phyloP scores from a whole-genome alignment of 1,140 invertebrate genomes.

The Euwallacea fornicatus region DNA sequence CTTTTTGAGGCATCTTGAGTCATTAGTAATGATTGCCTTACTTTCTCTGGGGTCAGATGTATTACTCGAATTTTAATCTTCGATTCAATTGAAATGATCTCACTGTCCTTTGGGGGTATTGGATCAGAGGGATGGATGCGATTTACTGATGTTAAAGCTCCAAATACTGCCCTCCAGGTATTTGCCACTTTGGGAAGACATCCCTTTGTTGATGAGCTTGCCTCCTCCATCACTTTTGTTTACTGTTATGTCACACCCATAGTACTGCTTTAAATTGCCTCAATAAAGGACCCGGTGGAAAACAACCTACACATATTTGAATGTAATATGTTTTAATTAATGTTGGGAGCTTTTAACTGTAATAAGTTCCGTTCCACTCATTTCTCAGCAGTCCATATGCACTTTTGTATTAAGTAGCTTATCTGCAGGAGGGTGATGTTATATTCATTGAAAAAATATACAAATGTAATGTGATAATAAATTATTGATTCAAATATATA shows the following conservation, averaged over 20 bases:
- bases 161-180: slow-evolving; percentile 41
- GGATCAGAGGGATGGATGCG: slow-evolving; percentile 46
- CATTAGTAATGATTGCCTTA: slow-evolving; percentile 32
- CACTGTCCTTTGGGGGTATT: slow-evolving; percentile 44
- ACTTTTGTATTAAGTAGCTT: no score
- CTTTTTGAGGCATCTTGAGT: slow-evolving; percentile 38
- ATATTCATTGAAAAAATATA: no score
- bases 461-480: no score
- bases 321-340: slow-evolving; percentile 18
- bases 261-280: slow-evolving; percentile 22
- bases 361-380: slow-evolving; percentile 32
- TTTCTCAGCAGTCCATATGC: neutral
- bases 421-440: no score
- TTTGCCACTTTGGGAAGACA: slow-evolving; percentile 45
- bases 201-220: slow-evolving; percentile 26
- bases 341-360: slow-evolving; percentile 20
- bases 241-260: slow-evolving; percentile 39
- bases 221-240: slow-evolving; percentile 43
- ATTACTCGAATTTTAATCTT: slow-evolving; percentile 46
- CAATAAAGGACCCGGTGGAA: slow-evolving; percentile 19
- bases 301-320: slow-evolving; percentile 33
- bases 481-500: no score
- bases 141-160: slow-evolving; percentile 43
- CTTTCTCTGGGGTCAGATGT: slow-evolving; percentile 47
- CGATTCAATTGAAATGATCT: slow-evolving; percentile 47